Evolutionary conservation across 2,797 vertebrate species (phyloP).

Genomic region (Squalus acanthias): DNA sequence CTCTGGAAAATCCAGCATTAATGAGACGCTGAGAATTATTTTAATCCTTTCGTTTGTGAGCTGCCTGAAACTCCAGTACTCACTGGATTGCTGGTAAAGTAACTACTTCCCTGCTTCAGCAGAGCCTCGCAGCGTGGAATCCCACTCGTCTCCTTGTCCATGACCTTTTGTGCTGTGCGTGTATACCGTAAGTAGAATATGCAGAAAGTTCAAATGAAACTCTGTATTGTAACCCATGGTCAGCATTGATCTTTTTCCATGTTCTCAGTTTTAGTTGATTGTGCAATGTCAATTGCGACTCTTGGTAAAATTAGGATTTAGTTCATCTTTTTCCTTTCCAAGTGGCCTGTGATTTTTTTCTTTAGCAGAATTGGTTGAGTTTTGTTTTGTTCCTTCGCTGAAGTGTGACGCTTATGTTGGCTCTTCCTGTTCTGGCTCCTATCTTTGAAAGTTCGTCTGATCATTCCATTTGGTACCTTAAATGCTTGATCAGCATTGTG

Average conservation of each 20-base stretch:
- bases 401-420: not conserved
- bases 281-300: not conserved
- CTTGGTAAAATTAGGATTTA: not conserved
- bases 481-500: not conserved
- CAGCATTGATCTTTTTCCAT: not conserved
- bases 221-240: not conserved
- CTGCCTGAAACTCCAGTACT: not conserved
- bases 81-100: not conserved
- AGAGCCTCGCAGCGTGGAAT: not conserved
- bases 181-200: too few species aligned
- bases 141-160: not conserved
- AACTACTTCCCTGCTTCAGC: not conserved
- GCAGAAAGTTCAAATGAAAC: not conserved
- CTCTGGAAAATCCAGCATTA: not conserved
- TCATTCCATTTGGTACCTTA: not conserved
- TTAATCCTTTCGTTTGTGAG: not conserved
- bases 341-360: not conserved
- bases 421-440: not conserved
- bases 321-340: not conserved
- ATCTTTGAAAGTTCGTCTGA: not conserved
- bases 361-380: not conserved
- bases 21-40: not conserved
- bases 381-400: not conserved
- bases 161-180: not conserved
- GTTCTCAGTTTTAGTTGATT: not conserved